Base-by-base conservation (phyloP, 2,888 invertebrate species). In the Ennomos quercinarius region DNA sequence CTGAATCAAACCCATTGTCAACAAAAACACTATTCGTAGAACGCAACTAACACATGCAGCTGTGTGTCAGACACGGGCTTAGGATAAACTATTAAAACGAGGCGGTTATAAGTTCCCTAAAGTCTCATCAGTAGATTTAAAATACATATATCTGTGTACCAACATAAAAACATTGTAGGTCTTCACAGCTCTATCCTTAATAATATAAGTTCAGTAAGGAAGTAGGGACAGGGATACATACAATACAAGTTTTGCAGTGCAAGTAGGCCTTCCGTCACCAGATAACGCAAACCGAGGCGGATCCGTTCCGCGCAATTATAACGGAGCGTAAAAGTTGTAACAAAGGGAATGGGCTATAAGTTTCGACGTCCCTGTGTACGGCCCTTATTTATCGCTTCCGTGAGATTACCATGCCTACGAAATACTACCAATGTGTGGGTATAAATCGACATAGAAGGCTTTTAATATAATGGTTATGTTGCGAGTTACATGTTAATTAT, bases 311-410 rank as follows among this genome's bases (percentile, higher is more conserved):
- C 73, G 76, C 77, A 81, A 80, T 81, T 81, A 80, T 72, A 78
- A 77, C 76, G 78, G 73, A 75, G 72, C 76, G 70, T 77, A 80
- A 80, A 81, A 81, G 76, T 80, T 78, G 62, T 69, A 76, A 82
- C 81, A 80, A 81, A 81, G 76, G 71, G 73, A 74, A 67, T 67
- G 74, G 68, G 70, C 66, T 72, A 71, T 71, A 79, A 79, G 74
- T 80, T 80, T 66, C 77, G 76, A 79, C 77, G 68, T 71, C 66
- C 46, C 66, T 67, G 71, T 74, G 74, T 72, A 73, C 73, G 61
- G 66, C 66, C 73, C 70, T 80, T 82, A 77, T 80, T 84, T 83
- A 84, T 82, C 67, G 80, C 72, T 78, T 81, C 79, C 74, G 70
- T 70, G 73, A 77, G 80, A 83, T 81, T 80, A 81, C 73, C 76